Conservation (phyloP, 64 coral and sea anemone genomes). For the Catalaphyllia jardinei region DNA sequence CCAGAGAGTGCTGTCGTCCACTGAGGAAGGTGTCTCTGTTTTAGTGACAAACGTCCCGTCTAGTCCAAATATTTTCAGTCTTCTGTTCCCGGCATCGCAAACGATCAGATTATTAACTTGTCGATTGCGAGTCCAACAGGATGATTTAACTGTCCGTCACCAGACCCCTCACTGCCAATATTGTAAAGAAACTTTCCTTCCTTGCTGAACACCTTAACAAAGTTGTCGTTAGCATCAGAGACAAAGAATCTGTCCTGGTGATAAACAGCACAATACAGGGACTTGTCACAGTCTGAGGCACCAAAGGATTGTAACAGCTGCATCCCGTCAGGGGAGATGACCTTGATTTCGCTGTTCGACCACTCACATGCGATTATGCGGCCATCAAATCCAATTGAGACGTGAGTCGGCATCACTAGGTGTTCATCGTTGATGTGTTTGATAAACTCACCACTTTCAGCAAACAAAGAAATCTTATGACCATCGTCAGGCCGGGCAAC, state of each 20-base stretch:
- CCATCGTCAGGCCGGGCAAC: background rate
- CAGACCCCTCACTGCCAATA: background rate
- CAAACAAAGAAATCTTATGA: background rate
- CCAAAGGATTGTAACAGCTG: background rate
- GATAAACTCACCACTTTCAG: slow-evolving; percentile 3
- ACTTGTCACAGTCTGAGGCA: background rate
- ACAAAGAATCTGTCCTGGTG: slow-evolving; percentile 11
- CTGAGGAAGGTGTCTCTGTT: background rate
- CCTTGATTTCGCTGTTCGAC: background rate
- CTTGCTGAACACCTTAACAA: background rate
- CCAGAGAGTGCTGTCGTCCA: no score
- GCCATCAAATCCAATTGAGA: background rate
- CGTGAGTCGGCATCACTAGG: background rate
- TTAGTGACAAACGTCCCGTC: slow-evolving; percentile 26
- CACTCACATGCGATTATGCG: background rate
- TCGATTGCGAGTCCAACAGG: slow-evolving; percentile 12
- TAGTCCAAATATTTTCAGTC: slow-evolving; percentile 17
- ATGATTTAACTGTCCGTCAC: background rate
- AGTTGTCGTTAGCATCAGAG: background rate
- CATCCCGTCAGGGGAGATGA: background rate
- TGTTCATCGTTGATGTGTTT: background rate
- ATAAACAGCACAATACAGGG: background rate
- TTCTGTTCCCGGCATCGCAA: slow-evolving; percentile 9
- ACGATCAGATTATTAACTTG: slow-evolving; percentile 12
- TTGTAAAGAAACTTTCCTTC: background rate